Percentiles rank a stretch among this genome's conserved stretches.
phyloP scores from a whole-genome alignment of 2,888 invertebrate genomes.

The Lycocerus yunnanus region DNA sequence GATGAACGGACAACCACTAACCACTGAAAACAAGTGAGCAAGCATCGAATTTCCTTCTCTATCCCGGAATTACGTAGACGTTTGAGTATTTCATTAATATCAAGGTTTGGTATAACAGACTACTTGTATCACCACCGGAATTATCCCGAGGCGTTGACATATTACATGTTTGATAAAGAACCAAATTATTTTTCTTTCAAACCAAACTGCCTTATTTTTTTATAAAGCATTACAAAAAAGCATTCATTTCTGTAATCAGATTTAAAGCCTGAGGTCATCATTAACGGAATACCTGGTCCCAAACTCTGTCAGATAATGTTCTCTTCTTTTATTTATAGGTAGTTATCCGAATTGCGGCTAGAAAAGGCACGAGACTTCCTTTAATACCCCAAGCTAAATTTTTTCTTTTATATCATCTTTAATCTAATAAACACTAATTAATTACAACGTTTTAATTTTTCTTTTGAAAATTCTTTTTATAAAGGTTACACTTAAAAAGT shows the following conservation, averaged over 20 bases:
- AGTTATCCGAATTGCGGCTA: constrained; percentile 34
- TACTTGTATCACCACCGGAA: constrained; percentile 12
- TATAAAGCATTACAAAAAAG: background rate
- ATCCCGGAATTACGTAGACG: constrained; percentile 34
- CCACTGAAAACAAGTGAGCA: constrained; percentile 34
- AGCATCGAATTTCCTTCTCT: constrained; percentile 32
- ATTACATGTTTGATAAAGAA: background rate
- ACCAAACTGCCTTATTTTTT: background rate
- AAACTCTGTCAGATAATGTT: constrained; percentile 37
- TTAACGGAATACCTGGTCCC: constrained; percentile 43
- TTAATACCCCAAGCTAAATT: constrained; percentile 14
- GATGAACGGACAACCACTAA: constrained; percentile 36
- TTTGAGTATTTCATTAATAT: constrained; percentile 35
- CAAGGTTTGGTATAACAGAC: constrained; percentile 10
- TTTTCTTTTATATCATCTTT: constrained; percentile 20
- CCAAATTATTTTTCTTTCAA: constrained; percentile 1
- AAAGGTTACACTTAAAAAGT: background rate
- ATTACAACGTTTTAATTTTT: constrained; percentile 12
- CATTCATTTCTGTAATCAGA: constrained; percentile 12
- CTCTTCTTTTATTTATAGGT: constrained; percentile 38
- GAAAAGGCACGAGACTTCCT: constrained; percentile 19
- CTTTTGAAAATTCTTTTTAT: background rate
- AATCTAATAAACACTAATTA: constrained; percentile 29
- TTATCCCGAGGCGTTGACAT: constrained; percentile 4
- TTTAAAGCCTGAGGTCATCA: constrained; percentile 36